phyloP scores from a whole-genome alignment of 2,888 invertebrate species.

The Labia minor region DNA sequence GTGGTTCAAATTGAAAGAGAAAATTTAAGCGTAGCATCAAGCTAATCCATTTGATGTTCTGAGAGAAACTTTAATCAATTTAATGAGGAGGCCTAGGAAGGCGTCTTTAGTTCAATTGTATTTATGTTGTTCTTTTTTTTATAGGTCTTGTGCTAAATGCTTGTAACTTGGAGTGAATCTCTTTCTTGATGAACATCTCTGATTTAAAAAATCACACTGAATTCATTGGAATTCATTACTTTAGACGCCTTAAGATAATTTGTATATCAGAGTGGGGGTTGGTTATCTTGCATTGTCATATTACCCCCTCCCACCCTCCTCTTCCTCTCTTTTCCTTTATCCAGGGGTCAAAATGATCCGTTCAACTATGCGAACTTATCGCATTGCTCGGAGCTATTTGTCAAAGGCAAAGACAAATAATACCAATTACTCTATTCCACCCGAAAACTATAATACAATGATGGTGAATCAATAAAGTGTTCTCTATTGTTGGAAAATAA shows the following conservation, averaged over 20 bases:
- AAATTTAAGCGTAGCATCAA: background rate
- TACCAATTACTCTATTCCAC: no score
- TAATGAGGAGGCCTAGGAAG: background rate
- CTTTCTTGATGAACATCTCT: no score
- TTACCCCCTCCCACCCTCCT: no score
- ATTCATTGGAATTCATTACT: background rate
- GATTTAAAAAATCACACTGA: background rate
- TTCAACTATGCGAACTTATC: background rate
- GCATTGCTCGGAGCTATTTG: background rate
- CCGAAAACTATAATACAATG: no score
- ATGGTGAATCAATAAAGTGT: no score
- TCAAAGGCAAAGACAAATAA: background rate
- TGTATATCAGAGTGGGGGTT: background rate
- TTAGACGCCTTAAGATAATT: background rate
- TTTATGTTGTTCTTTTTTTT: background rate
- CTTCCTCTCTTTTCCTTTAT: no score
- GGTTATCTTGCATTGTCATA: background rate
- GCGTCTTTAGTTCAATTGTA: background rate
- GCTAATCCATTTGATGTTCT: conserved; percentile 13
- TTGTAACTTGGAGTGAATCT: background rate
- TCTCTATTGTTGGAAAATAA: no score
- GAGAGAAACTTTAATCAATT: background rate
- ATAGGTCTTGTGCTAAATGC: background rate
- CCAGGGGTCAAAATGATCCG: background rate
- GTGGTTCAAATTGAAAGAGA: background rate